A percentile compares a stretch with the other conserved stretches of the same genome.
phyloP scores from a whole-genome alignment of 2,888 invertebrate genomes.

The Apamea epomidion region DNA sequence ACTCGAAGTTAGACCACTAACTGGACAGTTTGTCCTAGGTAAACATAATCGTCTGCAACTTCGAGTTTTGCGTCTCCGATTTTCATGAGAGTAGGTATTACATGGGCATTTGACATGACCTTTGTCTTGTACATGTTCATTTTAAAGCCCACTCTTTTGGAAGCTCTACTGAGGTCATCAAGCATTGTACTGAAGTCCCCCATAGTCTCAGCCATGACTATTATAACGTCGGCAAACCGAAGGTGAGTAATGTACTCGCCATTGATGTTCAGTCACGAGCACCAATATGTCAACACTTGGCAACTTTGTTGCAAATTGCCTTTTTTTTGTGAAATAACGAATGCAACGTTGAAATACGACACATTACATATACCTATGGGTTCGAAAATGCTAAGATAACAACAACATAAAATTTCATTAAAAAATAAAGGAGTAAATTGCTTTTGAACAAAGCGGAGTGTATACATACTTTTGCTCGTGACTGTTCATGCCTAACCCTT shows the following conservation, averaged over 20 bases:
- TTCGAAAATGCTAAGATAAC: too few relatives aligned
- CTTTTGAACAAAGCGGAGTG: too few relatives aligned
- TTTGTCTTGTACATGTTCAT: background rate
- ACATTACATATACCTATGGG: too few relatives aligned
- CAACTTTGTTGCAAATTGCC: too few relatives aligned
- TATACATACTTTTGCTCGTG: too few relatives aligned
- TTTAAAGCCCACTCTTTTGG: background rate
- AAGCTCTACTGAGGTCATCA: background rate
- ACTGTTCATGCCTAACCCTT: background rate
- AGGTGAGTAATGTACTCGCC: background rate
- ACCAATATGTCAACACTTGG: too few relatives aligned
- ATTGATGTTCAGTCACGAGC: too few relatives aligned
- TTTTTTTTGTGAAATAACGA: too few relatives aligned
- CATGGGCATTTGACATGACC: background rate
- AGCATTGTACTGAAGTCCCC: background rate
- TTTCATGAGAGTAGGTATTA: background rate
- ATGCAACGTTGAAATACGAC: too few relatives aligned
- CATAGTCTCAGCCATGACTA: background rate
- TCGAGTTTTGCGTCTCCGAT: background rate
- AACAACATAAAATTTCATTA: too few relatives aligned
- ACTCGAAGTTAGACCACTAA: background rate
- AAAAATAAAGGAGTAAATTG: too few relatives aligned
- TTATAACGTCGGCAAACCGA: background rate
- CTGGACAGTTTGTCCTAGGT: background rate
- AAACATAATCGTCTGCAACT: background rate